Evolutionary conservation across 2,797 vertebrate species (phyloP).

Genomic region (Schizopygopsis pylzovi): DNA sequence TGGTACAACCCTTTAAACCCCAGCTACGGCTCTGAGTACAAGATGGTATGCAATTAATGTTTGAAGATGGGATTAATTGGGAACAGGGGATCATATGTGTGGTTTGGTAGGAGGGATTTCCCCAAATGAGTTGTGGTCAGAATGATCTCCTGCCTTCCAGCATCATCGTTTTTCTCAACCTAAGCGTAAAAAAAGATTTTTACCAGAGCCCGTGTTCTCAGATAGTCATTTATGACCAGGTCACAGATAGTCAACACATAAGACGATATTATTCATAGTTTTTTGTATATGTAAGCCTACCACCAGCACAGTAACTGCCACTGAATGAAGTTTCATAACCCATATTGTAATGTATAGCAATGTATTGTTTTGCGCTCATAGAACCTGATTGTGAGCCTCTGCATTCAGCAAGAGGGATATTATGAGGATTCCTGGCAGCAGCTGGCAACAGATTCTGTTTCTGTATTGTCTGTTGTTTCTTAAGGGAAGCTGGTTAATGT

Average conservation of each 20-base stretch:
- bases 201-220: background rate
- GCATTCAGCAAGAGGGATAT: background rate
- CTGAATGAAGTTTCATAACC: background rate
- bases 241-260: background rate
- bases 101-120: background rate
- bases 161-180: background rate
- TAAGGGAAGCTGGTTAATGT: slow-evolving; percentile 65
- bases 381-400: background rate
- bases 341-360: background rate
- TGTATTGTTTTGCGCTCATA: background rate
- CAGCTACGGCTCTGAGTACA: too few relatives aligned
- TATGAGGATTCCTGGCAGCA: background rate
- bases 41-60: too few relatives aligned
- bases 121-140: background rate
- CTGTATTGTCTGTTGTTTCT: slow-evolving; percentile 4
- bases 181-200: background rate
- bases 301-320: background rate
- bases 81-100: background rate
- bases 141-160: background rate
- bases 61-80: background rate
- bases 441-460: background rate
- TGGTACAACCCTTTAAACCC: too few relatives aligned
- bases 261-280: too few relatives aligned
- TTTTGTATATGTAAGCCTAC: too few relatives aligned
- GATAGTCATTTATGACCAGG: too few relatives aligned